Evolutionary conservation across 2,113 vertebrate species (phyloP).

Genomic region (Tupaia tana): DNA sequence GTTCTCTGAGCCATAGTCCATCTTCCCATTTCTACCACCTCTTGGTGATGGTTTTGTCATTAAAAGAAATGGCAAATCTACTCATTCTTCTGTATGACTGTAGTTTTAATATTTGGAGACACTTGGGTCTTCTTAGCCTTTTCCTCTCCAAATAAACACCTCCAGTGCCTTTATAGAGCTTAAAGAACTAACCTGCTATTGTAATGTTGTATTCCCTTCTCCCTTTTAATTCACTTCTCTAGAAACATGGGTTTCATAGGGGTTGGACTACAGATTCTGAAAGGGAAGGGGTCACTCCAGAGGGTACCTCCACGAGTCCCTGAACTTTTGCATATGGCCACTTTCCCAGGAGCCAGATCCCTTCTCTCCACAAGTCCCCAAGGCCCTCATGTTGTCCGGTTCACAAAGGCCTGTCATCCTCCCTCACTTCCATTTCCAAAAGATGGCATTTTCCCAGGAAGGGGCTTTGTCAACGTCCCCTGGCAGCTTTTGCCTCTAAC

Average conservation of each 20-base stretch:
- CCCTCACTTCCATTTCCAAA: not conserved
- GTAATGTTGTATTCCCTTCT: not conserved
- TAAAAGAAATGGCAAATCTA: not conserved
- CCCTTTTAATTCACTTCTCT: not conserved
- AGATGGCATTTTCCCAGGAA: conserved; percentile 14
- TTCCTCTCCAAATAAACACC: conserved; percentile 5
- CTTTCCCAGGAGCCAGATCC: not conserved
- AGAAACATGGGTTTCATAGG: not conserved
- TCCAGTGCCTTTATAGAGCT: not conserved
- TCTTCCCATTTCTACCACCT: not conserved
- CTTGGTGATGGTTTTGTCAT: conserved; percentile 25
- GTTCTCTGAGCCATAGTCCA: not conserved
- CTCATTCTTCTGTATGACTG: not conserved
- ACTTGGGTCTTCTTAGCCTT: not conserved
- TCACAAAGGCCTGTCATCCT: not conserved
- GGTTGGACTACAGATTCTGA: not conserved
- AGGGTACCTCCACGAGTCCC: not conserved
- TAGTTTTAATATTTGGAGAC: not conserved
- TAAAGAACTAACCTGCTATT: not conserved
- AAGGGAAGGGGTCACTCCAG: not conserved
- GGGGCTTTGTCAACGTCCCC: not conserved
- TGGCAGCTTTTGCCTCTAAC: not conserved
- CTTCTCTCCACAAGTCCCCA: not conserved
- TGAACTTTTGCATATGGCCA: not conserved
- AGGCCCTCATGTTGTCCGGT: not conserved